Base-by-base conservation (phyloP, 1,140 invertebrate species). In the Mycetomoellerius zeteki region DNA sequence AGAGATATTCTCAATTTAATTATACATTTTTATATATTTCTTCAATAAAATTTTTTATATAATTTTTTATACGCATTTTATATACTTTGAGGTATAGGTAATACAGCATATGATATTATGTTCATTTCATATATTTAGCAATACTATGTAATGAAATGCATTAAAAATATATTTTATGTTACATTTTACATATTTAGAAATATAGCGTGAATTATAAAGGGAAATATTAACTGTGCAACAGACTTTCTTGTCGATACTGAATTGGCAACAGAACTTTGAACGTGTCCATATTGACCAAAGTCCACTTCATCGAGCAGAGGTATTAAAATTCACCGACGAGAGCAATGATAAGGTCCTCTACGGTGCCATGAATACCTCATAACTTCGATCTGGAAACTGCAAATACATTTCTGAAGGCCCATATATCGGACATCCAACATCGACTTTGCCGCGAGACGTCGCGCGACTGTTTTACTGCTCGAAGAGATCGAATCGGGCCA, bases 261-360 rank as follows among this genome's bases (percentile, higher is more conserved):
- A 27, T 19, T 72, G 24, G 37, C 37, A 71, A 71, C 65, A 21
- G 65, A 58, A 75, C 54, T 84, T 75, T 75, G 71, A 52, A 60
- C 19, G 14, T 54, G 80, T 52, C 37, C 19, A 60, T 84, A 84
- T 84, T 84, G 71, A 75, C 54, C 80, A 24, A 75, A 50, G 27
- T 75, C 67, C 80, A 54, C 37, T 84, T 84, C 80, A 84, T 84
- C 54, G 54, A 84, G 37, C 69, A 60, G 37, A 84, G 33, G 69
- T 84, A 84, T 84, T 84, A 84, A 84, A 84, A 84, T 75, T 84
- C 56, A 60, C 80, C 80, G 69, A 33, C 69, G 69, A 75, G 69
- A 27, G 69, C 54, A 75, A 60, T 75, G 80, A 75, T 84, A 84
- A 84, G 69, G 54, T 73, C 37, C 37, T 75, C 54, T 30, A 75